A percentile compares a stretch with the other conserved stretches of the same genome.
Evolutionary conservation across 2,888 invertebrate genomes (phyloP).

Genomic region (Apeira syringaria): DNA sequence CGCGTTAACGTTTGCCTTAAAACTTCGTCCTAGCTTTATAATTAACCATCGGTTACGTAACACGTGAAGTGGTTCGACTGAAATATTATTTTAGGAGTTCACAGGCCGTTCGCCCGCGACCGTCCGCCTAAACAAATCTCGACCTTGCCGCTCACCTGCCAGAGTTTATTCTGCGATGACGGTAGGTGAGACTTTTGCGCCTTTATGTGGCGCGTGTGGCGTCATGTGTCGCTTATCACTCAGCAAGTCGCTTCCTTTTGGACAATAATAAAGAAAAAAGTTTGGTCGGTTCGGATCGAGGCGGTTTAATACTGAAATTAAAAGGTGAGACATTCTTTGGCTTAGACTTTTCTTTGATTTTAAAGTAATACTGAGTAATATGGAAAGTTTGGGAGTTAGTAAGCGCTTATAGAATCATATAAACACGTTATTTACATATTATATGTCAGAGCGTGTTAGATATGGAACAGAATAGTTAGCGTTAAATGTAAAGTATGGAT

Average conservation of each 20-base stretch:
- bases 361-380: conserved; percentile 4
- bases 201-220: conserved; percentile 46
- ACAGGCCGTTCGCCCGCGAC: conserved; percentile 58
- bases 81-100: conserved; percentile 82
- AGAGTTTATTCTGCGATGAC: conserved; percentile 59
- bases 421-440: too few relatives aligned
- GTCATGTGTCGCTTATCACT: conserved; percentile 82
- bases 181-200: conserved; percentile 41
- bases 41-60: conserved; percentile 78
- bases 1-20: conserved; percentile 57
- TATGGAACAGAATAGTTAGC: too few relatives aligned
- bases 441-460: too few relatives aligned
- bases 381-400: too few relatives aligned
- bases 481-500: too few relatives aligned
- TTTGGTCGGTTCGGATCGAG: conserved; percentile 41
- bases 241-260: conserved; percentile 76
- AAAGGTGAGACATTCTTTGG: conserved; percentile 42
- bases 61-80: conserved; percentile 73
- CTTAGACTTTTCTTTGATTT: conserved; percentile 18
- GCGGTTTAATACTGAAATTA: conserved; percentile 49
- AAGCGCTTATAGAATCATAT: too few relatives aligned
- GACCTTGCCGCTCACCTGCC: conserved; percentile 50
- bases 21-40: conserved; percentile 69
- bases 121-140: conserved; percentile 41
- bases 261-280: conserved; percentile 69